Evolutionary conservation across 2,888 invertebrate species (phyloP).

Genomic region (Chloromyia formosa): DNA sequence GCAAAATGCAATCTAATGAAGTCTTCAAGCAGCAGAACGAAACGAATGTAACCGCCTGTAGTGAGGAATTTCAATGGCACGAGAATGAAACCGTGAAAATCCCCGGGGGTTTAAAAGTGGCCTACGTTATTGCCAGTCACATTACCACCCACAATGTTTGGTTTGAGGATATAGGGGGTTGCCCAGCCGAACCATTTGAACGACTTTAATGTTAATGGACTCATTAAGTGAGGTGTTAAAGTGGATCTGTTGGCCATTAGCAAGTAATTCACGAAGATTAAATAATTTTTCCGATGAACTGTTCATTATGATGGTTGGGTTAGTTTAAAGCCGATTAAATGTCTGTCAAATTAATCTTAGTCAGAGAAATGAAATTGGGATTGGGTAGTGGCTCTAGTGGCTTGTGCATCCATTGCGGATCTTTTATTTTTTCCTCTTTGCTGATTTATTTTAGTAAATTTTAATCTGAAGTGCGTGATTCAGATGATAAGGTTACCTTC

Average conservation of each 20-base stretch:
- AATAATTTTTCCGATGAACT: no score
- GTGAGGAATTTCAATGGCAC: slow-evolving; percentile 23
- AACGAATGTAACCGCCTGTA: neutral
- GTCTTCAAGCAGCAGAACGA: slow-evolving; percentile 2
- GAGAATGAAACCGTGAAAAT: slow-evolving; percentile 39
- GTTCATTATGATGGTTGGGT: no score
- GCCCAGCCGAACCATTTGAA: neutral
- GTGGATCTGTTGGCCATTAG: neutral
- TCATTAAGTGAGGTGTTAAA: neutral
- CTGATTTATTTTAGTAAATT: no score
- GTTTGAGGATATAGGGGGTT: slow-evolving; percentile 1
- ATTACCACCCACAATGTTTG: slow-evolving; percentile 31
- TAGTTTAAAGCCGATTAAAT: no score
- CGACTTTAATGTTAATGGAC: neutral
- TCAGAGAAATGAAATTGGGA: no score
- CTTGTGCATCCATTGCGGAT: no score
- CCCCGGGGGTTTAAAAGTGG: slow-evolving; percentile 19
- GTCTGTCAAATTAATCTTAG: no score
- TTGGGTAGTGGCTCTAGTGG: no score
- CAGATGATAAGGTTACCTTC: no score
- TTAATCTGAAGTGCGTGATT: no score
- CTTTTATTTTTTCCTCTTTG: no score
- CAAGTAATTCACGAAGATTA: neutral
- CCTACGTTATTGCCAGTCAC: slow-evolving; percentile 8
- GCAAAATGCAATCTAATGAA: slow-evolving; percentile 43